These are phyloP conservation scores for Eurystomus gularis DNA, from an alignment of 2,113 vertebrate species.

Conservation along the genomic window DNA sequence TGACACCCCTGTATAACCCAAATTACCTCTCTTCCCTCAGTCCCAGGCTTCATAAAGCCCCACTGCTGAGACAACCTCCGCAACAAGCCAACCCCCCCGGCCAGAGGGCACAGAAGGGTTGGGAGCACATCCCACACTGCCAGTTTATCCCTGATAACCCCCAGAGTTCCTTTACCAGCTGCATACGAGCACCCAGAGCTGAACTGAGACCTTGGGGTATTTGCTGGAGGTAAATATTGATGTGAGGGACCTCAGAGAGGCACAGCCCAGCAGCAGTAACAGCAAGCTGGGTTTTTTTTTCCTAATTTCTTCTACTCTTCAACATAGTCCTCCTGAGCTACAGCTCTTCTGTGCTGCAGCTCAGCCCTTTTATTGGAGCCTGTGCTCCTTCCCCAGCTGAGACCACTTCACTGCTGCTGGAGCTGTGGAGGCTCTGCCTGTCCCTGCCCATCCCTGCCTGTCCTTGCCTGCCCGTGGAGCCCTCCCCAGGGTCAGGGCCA, in stretches of 20 bases:
- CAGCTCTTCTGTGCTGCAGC: not conserved
- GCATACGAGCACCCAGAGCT: not conserved
- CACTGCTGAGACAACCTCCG: not conserved
- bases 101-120: not conserved
- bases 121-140: fast-evolving
- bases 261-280: not conserved
- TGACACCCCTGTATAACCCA: fast-evolving
- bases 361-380: not conserved
- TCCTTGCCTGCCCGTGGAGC: not conserved
- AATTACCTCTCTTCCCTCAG: fast-evolving
- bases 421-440: not conserved
- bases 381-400: not conserved
- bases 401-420: not conserved
- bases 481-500: fast-evolving
- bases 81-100: fast-evolving
- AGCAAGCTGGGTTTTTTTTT: not conserved
- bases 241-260: not conserved
- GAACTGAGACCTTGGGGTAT: too few species aligned
- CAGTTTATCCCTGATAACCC: not conserved
- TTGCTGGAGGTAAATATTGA: not conserved
- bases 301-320: not conserved
- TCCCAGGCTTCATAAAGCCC: fast-evolving
- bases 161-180: not conserved
- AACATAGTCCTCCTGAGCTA: fast-evolving
- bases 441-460: not conserved